phyloP scores from a whole-genome alignment of 2,888 invertebrate genomes.

The Lycia hirtaria region DNA sequence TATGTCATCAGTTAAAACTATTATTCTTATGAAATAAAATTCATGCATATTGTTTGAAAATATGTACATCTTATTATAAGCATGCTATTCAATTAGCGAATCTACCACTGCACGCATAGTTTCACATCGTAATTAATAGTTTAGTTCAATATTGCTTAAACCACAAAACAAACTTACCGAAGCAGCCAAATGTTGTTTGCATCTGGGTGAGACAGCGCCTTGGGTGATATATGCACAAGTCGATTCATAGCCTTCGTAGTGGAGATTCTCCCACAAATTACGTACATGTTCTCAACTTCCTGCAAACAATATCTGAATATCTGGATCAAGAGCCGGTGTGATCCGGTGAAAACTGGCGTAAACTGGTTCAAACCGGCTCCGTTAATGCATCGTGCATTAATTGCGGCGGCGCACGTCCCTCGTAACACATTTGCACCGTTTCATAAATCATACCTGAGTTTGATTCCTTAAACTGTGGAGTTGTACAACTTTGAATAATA shows the following conservation, averaged over 20 bases:
- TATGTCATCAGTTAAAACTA: too few species aligned
- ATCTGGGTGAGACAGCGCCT: constrained; percentile 13
- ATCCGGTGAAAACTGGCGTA: neutral
- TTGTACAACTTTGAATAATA: constrained; percentile 28
- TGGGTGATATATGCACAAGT: constrained; percentile 27
- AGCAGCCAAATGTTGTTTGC: constrained; percentile 10
- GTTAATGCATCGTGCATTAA: constrained; percentile 64
- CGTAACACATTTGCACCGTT: constrained; percentile 81
- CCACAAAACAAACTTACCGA: too few species aligned
- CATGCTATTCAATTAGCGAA: too few species aligned
- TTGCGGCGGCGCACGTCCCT: constrained; percentile 61
- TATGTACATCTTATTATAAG: too few species aligned
- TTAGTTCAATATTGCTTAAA: too few species aligned
- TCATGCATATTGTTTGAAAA: too few species aligned
- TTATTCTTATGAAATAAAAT: too few species aligned
- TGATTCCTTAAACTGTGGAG: constrained; percentile 45
- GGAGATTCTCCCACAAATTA: constrained; percentile 5
- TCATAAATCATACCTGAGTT: constrained; percentile 72
- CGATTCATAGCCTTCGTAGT: constrained; percentile 21
- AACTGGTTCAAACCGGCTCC: neutral
- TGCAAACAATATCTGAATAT: too few species aligned
- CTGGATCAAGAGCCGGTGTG: too few species aligned
- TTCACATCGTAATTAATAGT: too few species aligned
- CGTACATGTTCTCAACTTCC: too few species aligned
- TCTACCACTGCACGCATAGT: too few species aligned